Evolutionary conservation across 2,888 invertebrate species (phyloP).

Genomic region (Drosophila trichaetosa): DNA sequence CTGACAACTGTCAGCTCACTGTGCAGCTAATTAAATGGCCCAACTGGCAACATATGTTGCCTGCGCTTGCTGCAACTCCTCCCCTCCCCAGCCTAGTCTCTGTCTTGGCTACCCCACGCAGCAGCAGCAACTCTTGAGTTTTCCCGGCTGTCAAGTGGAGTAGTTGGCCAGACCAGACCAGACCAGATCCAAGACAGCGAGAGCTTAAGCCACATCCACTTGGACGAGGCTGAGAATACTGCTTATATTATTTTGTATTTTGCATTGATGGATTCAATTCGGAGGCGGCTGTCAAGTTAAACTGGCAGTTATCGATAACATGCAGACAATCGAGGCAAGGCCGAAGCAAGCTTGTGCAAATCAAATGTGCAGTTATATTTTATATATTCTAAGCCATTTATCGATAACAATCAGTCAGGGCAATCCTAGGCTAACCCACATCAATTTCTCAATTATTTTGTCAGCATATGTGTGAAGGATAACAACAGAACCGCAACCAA

Average conservation of each 20-base stretch:
- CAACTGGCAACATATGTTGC: conserved; percentile 79
- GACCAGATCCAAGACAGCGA: conserved; percentile 23
- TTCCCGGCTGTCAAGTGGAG: conserved; percentile 46
- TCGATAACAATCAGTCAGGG: conserved; percentile 14
- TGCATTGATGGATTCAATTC: conserved; percentile 42
- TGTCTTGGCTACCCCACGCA: conserved; percentile 59
- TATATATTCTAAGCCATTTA: neutral
- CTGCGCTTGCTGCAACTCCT: conserved; percentile 14
- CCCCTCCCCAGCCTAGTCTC: conserved; percentile 4
- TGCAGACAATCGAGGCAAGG: conserved; percentile 8
- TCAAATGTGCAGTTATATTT: neutral
- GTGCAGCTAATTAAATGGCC: conserved; percentile 76
- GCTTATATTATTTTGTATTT: conserved; percentile 20
- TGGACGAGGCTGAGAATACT: conserved; percentile 21
- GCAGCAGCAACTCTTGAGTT: conserved; percentile 43
- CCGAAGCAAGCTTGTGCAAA: neutral
- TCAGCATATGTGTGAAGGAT: conserved; percentile 76
- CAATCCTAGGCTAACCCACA: neutral
- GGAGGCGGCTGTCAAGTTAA: conserved; percentile 33
- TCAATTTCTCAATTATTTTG: conserved; percentile 70
- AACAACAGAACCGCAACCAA: conserved; percentile 59
- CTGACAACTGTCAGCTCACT: conserved; percentile 71
- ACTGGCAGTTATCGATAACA: conserved; percentile 43
- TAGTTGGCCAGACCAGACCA: conserved; percentile 17
- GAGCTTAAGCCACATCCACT: conserved; percentile 57